These are phyloP conservation scores for Sander lucioperca DNA, from an alignment of 2,113 vertebrate species.

Conservation along the genomic window DNA sequence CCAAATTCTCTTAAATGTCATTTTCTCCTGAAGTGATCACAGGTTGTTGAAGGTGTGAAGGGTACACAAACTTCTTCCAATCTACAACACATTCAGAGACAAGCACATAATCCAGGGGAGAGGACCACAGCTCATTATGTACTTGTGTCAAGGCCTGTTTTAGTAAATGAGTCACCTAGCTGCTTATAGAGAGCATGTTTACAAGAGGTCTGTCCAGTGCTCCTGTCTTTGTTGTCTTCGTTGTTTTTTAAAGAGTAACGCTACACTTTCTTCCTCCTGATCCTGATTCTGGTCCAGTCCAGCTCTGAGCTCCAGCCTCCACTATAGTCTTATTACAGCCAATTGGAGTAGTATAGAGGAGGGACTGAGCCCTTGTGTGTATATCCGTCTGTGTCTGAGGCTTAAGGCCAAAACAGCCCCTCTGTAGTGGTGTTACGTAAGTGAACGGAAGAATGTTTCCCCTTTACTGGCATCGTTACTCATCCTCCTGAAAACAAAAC, in stretches of 20 bases:
- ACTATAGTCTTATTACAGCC: slow-evolving; percentile 59
- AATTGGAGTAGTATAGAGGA: slow-evolving; percentile 57
- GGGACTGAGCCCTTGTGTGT: slow-evolving; percentile 40
- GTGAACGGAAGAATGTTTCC: slow-evolving; percentile 69
- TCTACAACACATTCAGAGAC: slow-evolving; percentile 2
- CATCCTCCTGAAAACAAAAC: slow-evolving; percentile 62
- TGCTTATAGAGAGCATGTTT: slow-evolving; percentile 56
- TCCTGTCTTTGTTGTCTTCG: slow-evolving; percentile 46
- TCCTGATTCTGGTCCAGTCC: slow-evolving; percentile 50
- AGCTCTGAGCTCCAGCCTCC: slow-evolving; percentile 50
- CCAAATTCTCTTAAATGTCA: slow-evolving; percentile 22
- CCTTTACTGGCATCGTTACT: slow-evolving; percentile 66
- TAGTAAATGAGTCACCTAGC: slow-evolving; percentile 57
- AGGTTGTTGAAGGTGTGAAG: slow-evolving; percentile 19
- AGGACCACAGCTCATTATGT: slow-evolving; percentile 37
- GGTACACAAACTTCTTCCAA: slow-evolving; percentile 2
- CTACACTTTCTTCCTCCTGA: slow-evolving; percentile 59
- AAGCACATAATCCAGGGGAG: slow-evolving; percentile 12
- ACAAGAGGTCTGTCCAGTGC: slow-evolving; percentile 50
- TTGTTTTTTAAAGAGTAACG: slow-evolving; percentile 51
- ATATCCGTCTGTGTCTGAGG: slow-evolving; percentile 48
- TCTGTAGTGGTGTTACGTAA: slow-evolving; percentile 79
- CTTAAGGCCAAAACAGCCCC: slow-evolving; percentile 70
- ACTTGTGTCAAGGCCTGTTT: slow-evolving; percentile 31
- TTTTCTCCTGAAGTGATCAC: slow-evolving; percentile 57